Evolutionary conservation across 2,888 invertebrate genomes (phyloP), one percentile per base, ranked within the genome.

Genomic region (Pristionchus maxplancki): DNA sequence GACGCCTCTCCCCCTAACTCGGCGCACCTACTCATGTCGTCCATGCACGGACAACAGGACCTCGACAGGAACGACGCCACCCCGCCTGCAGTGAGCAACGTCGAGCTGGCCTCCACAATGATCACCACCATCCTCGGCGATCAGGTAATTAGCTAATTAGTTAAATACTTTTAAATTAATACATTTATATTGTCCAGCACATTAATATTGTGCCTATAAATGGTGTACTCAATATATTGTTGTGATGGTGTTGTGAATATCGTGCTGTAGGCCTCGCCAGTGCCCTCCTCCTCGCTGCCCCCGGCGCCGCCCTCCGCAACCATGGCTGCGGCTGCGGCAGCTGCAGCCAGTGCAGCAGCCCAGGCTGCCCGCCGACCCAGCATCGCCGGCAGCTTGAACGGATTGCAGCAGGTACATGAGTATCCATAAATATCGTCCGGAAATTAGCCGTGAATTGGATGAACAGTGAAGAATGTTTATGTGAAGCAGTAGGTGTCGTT

Each of bases 41-140:
- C 67, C 6, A 31, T 37, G 31, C 88, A 81, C 31, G 58, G 89
- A 15, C 91, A 91, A 74, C 91, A 90, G 50, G 93, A 93, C 40
- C 71, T 93, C 78, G 93, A 93, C 86, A 89, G 93, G 58, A 91
- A 92, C 83, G 93, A 93, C 34, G 93, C 92, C 74, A 93, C 93
- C 15, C 93, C 93, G 15, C 93, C 93, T 13, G 93, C 93, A 9
- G 90, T 93, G n/a, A 92, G 92, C 87, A 93, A 92, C 67, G 93
- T 93, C 31, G 93, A 94, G 83, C 89, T 93, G 37, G 91, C 92
- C 17, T 90, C 90, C 28, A 92, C 91, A 24, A 91, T 93, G 90
- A 93, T 93, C 74, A 92, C 93, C 11, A 92, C 92, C 15, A 86
- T 93, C 24, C 90, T 92, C 17, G 91, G 91, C 24, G 93, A 92